Evolutionary conservation across 1,140 invertebrate species (phyloP).

Genomic region (Microplitis mediator): DNA sequence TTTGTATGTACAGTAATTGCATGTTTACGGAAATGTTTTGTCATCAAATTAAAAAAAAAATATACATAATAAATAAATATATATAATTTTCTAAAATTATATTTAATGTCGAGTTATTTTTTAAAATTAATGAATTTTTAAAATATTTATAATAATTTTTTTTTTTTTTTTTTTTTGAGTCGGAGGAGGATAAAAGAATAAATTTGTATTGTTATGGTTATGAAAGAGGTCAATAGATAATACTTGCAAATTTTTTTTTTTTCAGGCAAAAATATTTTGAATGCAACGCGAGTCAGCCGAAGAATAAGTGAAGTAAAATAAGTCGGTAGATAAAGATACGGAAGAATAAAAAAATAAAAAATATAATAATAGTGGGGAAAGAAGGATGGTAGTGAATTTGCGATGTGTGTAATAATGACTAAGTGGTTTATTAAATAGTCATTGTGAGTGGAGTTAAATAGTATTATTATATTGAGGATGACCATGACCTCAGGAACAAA

Average conservation of each 20-base stretch:
- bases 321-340: neutral
- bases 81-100: too few species aligned
- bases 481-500: slow-evolving; percentile 39
- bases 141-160: too few species aligned
- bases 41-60: too few species aligned
- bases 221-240: slow-evolving; percentile 18
- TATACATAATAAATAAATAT: too few species aligned
- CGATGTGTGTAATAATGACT: neutral
- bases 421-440: neutral
- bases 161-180: too few species aligned
- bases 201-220: neutral
- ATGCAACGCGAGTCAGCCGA: neutral
- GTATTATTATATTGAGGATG: slow-evolving; percentile 30
- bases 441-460: neutral
- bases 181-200: neutral
- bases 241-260: slow-evolving; percentile 20
- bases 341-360: neutral
- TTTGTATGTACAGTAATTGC: too few species aligned
- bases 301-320: neutral
- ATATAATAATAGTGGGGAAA: too few species aligned
- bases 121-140: too few species aligned
- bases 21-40: too few species aligned
- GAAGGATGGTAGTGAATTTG: too few species aligned
- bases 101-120: too few species aligned
- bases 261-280: slow-evolving; percentile 9